Conservation (phyloP, 2,113 vertebrate species). For the Gnathonemus longibarbis region DNA sequence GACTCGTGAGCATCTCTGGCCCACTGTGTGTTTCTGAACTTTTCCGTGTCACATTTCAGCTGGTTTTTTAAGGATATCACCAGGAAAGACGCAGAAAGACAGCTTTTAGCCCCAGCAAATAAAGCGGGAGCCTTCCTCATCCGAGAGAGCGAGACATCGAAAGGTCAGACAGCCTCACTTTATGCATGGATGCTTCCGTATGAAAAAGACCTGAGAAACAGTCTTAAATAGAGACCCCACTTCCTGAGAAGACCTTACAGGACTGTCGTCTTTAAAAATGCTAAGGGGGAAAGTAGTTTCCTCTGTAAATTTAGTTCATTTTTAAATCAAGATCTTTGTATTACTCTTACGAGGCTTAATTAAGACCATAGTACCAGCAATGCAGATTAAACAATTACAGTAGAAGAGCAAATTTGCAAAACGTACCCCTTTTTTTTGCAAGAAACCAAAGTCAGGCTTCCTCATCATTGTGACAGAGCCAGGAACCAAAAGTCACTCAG, state of each 20-base stretch:
- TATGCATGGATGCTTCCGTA: background rate
- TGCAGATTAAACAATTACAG: background rate
- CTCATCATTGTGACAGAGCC: background rate
- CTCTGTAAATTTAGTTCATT: background rate
- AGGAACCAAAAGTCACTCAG: background rate
- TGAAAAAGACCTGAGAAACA: background rate
- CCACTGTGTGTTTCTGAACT: slow-evolving; percentile 18
- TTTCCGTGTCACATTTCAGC: slow-evolving; percentile 47
- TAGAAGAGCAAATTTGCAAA: background rate
- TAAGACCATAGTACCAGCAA: background rate
- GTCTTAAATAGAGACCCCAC: background rate
- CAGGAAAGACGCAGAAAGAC: slow-evolving; percentile 87
- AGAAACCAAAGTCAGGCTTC: background rate
- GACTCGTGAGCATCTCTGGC: too few relatives aligned
- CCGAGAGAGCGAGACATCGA: slow-evolving; percentile 90
- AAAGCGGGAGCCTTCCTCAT: slow-evolving; percentile 82
- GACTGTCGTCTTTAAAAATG: background rate
- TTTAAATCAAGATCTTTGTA: background rate
- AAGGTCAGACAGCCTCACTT: slow-evolving; percentile 60
- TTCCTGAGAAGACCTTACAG: background rate
- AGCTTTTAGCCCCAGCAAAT: slow-evolving; percentile 82
- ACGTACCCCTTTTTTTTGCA: background rate
- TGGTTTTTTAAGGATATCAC: slow-evolving; percentile 97
- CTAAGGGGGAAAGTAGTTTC: background rate
- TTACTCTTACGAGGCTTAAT: background rate